These are phyloP conservation scores for Atherinosoma microstoma DNA, from an alignment of 2,797 vertebrate species.

Conservation along the genomic window DNA sequence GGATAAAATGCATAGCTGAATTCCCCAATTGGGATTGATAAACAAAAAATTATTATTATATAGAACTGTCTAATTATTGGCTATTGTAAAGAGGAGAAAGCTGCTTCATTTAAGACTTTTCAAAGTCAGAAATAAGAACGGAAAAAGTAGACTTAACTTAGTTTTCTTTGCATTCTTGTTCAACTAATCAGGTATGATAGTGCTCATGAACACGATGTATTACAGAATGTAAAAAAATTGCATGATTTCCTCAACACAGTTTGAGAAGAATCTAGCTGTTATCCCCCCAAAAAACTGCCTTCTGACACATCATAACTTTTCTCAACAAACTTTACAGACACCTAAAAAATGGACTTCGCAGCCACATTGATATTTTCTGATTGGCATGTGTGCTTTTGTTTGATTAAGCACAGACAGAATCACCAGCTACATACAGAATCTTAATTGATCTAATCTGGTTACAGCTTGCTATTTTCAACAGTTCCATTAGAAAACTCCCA, in stretches of 20 bases:
- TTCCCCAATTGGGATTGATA: too few species aligned
- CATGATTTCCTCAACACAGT: too few species aligned
- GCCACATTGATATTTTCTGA: constrained; percentile 13
- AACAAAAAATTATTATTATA: not conserved
- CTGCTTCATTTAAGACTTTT: constrained; percentile 28
- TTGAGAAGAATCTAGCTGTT: not conserved
- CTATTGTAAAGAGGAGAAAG: constrained; percentile 1
- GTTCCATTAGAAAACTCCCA: constrained; percentile 75
- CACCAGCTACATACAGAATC: constrained; percentile 74
- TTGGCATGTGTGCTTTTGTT: constrained; percentile 19
- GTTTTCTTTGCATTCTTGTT: constrained; percentile 19
- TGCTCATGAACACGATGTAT: constrained; percentile 27
- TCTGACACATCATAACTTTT: constrained; percentile 29
- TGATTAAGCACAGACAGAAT: constrained; percentile 46
- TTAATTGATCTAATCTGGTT: constrained; percentile 86
- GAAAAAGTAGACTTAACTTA: constrained; percentile 36
- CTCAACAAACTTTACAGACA: constrained; percentile 12
- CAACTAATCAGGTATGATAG: constrained; percentile 31
- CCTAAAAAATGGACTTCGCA: constrained; percentile 29
- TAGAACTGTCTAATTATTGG: constrained; percentile 32
- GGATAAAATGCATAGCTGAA: too few species aligned
- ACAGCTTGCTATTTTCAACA: constrained; percentile 85
- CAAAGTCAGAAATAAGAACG: constrained; percentile 14
- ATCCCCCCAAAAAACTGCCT: not conserved
- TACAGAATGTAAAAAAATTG: not conserved